phyloP scores from a whole-genome alignment of 92 coral and sea anemone species.

The Zoanthus sociatus region DNA sequence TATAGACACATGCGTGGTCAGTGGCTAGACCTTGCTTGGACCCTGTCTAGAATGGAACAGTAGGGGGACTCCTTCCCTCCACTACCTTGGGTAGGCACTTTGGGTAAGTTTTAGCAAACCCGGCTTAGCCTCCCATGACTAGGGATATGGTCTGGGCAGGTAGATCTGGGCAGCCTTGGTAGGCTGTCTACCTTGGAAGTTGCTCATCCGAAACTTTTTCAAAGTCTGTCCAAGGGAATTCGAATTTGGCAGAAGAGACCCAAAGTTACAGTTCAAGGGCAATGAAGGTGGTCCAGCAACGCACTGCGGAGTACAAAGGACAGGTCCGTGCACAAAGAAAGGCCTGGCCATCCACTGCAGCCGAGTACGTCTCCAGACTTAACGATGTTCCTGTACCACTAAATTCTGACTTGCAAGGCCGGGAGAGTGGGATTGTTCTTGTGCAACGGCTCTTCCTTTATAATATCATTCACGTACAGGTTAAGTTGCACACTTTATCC shows the following conservation, averaged over 20 bases:
- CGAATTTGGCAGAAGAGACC: constrained; percentile 20
- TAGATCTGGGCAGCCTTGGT: neutral
- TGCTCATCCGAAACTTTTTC: neutral
- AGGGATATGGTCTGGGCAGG: neutral
- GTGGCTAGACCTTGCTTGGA: no score
- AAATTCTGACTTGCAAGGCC: constrained; percentile 13
- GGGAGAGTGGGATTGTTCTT: constrained; percentile 5
- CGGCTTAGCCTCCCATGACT: no score
- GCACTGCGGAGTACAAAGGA: neutral
- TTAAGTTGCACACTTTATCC: constrained; percentile 12
- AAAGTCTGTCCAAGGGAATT: neutral
- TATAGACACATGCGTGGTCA: no score
- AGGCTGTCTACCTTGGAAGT: constrained; percentile 7
- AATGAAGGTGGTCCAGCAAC: constrained; percentile 22
- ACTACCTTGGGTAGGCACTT: no score
- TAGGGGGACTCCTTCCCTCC: no score
- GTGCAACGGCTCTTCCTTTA: constrained; percentile 15
- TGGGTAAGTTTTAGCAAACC: no score
- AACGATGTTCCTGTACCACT: constrained; percentile 10
- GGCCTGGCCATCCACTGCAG: neutral
- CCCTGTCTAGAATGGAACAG: no score
- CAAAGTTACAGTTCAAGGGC: constrained; percentile 6
- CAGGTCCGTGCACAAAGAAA: neutral
- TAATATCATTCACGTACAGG: constrained; percentile 10
- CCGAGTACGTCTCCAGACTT: neutral